These are phyloP conservation scores for Peromyscus melanophrys DNA, from an alignment of 2,797 vertebrate genomes.

Conservation along the genomic window DNA sequence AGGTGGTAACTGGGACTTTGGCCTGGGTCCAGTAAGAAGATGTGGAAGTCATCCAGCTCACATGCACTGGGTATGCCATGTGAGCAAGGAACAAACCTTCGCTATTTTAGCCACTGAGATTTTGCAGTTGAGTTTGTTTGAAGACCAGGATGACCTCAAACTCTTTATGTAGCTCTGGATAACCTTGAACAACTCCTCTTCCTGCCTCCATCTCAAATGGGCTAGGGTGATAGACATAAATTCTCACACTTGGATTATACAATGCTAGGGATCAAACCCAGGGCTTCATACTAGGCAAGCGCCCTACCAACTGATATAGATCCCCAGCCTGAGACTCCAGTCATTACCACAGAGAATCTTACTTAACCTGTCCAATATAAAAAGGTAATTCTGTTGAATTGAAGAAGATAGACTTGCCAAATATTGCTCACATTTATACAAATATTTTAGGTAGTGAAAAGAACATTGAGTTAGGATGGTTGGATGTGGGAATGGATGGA, in stretches of 20 bases:
- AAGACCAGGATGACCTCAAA: not conserved
- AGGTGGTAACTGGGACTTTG: not conserved
- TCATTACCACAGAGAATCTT: constrained; percentile 33
- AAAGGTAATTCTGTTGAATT: constrained; percentile 11
- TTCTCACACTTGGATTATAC: not conserved
- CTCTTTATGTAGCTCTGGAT: not conserved
- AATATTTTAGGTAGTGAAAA: not conserved
- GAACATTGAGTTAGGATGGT: not conserved
- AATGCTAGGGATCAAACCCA: not conserved
- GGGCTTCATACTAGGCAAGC: not conserved
- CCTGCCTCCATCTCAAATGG: not conserved
- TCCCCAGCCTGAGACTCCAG: not conserved
- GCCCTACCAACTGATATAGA: not conserved
- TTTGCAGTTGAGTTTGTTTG: not conserved
- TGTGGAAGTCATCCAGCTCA: not conserved
- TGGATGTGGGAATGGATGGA: not conserved
- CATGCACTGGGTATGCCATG: not conserved
- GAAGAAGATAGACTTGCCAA: constrained; percentile 3
- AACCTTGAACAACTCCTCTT: not conserved
- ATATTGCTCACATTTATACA: constrained; percentile 18
- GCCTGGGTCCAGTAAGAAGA: not conserved
- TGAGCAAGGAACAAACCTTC: constrained; percentile 36
- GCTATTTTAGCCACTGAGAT: not conserved
- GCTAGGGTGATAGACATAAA: not conserved
- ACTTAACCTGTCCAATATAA: not conserved